phyloP scores from a whole-genome alignment of 2,888 invertebrate genomes.

The Macaria liturata region DNA sequence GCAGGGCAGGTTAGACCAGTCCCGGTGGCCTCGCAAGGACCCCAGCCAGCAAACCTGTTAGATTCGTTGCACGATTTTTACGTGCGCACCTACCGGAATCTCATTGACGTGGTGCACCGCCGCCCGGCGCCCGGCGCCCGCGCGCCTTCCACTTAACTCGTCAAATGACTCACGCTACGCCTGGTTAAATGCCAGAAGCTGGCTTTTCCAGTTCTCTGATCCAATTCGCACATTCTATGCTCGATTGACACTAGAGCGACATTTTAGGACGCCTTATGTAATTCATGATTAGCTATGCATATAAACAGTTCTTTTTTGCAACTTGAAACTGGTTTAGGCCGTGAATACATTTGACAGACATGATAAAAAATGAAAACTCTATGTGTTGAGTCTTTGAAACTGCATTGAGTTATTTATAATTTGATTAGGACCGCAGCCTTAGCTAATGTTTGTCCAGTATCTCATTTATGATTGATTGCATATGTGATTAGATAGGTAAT shows the following conservation, averaged over 20 bases:
- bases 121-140: conserved; percentile 53
- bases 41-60: conserved; percentile 83
- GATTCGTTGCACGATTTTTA: conserved; percentile 84
- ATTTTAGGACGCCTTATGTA: conserved; percentile 27
- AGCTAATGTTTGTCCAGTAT: no score
- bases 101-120: conserved; percentile 78
- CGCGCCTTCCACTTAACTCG: conserved; percentile 75
- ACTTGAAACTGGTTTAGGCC: not conserved
- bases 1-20: conserved; percentile 83
- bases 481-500: no score
- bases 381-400: no score
- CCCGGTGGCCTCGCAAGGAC: conserved; percentile 82
- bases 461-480: no score
- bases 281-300: conserved; percentile 7
- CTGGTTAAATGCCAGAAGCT: conserved; percentile 79
- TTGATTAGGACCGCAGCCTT: no score
- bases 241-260: conserved; percentile 45
- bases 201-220: conserved; percentile 80
- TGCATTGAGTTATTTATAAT: no score
- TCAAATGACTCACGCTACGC: conserved; percentile 80
- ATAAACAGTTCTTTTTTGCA: conserved; percentile 8
- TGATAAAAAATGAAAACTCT: no score
- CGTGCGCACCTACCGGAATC: conserved; percentile 83
- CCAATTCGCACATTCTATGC: conserved; percentile 74
- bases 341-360: no score